Conservation (phyloP, 2,888 invertebrate species). For the Didymodactylos carnosus region DNA sequence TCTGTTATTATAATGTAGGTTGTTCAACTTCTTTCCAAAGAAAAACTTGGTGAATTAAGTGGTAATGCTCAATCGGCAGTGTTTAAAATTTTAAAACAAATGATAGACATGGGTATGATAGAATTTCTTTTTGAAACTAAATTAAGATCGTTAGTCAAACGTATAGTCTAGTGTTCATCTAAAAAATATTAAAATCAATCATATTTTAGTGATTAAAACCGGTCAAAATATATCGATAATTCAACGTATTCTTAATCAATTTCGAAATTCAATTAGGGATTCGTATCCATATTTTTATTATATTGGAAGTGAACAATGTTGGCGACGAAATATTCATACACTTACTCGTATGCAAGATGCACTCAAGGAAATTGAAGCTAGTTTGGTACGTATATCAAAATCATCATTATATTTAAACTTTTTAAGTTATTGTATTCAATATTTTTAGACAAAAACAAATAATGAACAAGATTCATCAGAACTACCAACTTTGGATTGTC, state of each 20-base stretch:
- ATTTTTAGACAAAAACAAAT: not conserved
- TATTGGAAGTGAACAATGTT: not conserved
- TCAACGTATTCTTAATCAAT: not conserved
- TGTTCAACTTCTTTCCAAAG: constrained; percentile 58
- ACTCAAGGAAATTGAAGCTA: not conserved
- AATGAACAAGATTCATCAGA: not conserved
- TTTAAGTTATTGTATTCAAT: too few species aligned
- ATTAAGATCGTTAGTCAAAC: too few species aligned
- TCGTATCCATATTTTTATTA: not conserved
- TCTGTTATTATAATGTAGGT: not conserved
- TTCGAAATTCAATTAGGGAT: not conserved
- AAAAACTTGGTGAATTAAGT: constrained; percentile 67
- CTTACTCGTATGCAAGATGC: not conserved
- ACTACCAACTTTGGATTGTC: constrained; percentile 44
- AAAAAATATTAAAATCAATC: too few species aligned
- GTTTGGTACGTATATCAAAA: too few species aligned
- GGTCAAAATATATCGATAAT: not conserved
- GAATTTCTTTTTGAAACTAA: not conserved
- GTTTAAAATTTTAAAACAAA: constrained; percentile 75
- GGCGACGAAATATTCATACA: not conserved
- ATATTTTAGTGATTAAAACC: not conserved
- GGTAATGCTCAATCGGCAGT: constrained; percentile 68
- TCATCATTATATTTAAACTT: too few species aligned
- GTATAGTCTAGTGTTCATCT: not conserved
- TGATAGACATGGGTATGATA: constrained; percentile 49